phyloP scores from a whole-genome alignment of 2,888 invertebrate species.

The Siphonodentalium dalli region DNA sequence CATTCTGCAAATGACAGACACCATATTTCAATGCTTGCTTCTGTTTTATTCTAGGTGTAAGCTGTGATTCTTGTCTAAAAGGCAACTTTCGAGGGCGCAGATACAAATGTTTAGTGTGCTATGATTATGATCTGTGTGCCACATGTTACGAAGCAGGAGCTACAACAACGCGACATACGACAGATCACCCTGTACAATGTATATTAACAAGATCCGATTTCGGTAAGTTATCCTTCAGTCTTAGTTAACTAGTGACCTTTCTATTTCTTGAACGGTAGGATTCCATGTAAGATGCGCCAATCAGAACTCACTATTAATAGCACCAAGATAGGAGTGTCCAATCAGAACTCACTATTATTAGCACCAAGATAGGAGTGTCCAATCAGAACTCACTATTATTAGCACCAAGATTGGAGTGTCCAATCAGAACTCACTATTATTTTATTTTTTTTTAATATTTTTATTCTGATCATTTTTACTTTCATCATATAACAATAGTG shows the following conservation, averaged over 20 bases:
- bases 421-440: no score
- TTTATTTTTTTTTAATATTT: no score
- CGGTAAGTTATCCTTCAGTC: conserved; percentile 67
- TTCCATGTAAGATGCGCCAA: background rate
- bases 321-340: background rate
- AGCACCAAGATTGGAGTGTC: no score
- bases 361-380: no score
- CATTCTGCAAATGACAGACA: no score
- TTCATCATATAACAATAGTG: no score
- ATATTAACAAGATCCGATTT: conserved; percentile 96
- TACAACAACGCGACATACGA: conserved; percentile 77
- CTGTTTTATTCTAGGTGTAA: conserved; percentile 93
- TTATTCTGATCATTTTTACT: no score
- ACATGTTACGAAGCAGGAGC: conserved; percentile 81
- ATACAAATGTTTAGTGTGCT: conserved; percentile 98
- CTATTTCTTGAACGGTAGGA: background rate
- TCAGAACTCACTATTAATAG: background rate
- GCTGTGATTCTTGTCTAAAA: conserved; percentile 99
- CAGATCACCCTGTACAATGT: conserved; percentile 99
- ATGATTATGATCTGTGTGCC: conserved; percentile 98
- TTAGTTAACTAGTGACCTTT: background rate
- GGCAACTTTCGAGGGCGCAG: conserved; percentile 96
- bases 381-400: no score
- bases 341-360: no score
- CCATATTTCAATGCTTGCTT: no score